Base-by-base conservation (phyloP, 2,888 invertebrate genomes). In the Drosophila suboccidentalis region DNA sequence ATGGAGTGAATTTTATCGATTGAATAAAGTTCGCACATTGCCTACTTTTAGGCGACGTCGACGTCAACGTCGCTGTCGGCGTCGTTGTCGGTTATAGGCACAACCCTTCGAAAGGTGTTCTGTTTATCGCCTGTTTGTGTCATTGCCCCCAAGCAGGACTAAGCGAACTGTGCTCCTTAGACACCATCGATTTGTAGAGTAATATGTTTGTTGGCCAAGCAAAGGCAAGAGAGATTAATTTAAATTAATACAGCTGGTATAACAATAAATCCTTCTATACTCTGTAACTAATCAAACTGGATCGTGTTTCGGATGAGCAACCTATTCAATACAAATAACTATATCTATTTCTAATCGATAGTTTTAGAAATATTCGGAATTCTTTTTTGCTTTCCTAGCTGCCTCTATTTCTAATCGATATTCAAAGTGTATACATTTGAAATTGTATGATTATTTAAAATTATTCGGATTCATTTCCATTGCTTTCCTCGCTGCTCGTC, bases 1-100 rank as follows among this genome's bases (percentile, higher is more conserved):
- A 67, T 71, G 69, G 51, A 75, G 73, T 71, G 49, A 87, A 82
- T 74, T 83, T 81, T 89, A 89, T 84, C 89, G 84, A 84, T 84
- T 84, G 58, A 36, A 63, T 55, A 62, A 70, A 80, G 54, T 65
- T 84, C 71, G 73, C 70, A 78, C 66, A 69, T 64, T 70, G 72
- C 64, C 75, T 63, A 67, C 63, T 65, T 65, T 82, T 66, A 19
- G 67, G 72, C 58, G 44, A n/a, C 22, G 22, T 22, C 50, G 22
- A 53, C 26, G 41, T 36, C 36, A 57, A 11, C 3, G 44, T 44
- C n/a, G 46, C n/a, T 5, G 10, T 43, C 39, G 63, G 9, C 2
- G 44, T 44, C n/a, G 46, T 8, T 6, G 10, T 22, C 44, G 47
- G 4, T 29, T 32, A 50, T 19, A 49, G 43, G 53, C 58, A 36